A percentile compares a stretch with the other conserved stretches of the same genome.
Conservation (phyloP, 1,140 invertebrate genomes). For the Philopotamus ludificatus region DNA sequence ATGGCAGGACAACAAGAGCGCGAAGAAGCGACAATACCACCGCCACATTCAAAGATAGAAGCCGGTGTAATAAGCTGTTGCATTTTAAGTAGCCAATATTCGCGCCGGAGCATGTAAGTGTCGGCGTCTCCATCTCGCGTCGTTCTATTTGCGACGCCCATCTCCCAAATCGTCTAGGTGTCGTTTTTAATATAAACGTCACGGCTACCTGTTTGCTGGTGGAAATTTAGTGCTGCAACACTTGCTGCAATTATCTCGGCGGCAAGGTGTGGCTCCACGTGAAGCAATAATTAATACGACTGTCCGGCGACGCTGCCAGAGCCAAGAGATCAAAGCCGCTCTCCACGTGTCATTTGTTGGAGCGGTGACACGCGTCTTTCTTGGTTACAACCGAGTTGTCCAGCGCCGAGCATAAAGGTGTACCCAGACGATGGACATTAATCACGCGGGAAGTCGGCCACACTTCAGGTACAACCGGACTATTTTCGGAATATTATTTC, state of each 20-base stretch:
- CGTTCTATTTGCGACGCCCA: too few relatives aligned
- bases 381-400: too few relatives aligned
- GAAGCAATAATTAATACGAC: slow-evolving; percentile 25
- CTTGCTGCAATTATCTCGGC: slow-evolving; percentile 14
- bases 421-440: not conserved
- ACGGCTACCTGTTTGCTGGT: not conserved
- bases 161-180: not conserved
- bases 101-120: too few relatives aligned
- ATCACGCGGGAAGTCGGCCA: slow-evolving; percentile 13
- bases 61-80: too few relatives aligned
- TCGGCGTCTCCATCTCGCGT: too few relatives aligned
- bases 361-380: not conserved
- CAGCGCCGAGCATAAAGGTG: not conserved
- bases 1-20: too few relatives aligned
- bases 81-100: not conserved
- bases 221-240: not conserved
- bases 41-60: too few relatives aligned
- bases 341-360: slow-evolving; percentile 17
- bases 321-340: slow-evolving; percentile 22
- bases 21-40: too few relatives aligned
- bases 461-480: slow-evolving; percentile 8
- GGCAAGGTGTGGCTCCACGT: slow-evolving; percentile 6
- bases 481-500: slow-evolving; percentile 3
- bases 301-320: not conserved
- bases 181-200: slow-evolving; percentile 3